A percentile compares a stretch with the other conserved stretches of the same genome.
Evolutionary conservation across 2,797 vertebrate genomes (phyloP).

Genomic region (Nannoperca australis): DNA sequence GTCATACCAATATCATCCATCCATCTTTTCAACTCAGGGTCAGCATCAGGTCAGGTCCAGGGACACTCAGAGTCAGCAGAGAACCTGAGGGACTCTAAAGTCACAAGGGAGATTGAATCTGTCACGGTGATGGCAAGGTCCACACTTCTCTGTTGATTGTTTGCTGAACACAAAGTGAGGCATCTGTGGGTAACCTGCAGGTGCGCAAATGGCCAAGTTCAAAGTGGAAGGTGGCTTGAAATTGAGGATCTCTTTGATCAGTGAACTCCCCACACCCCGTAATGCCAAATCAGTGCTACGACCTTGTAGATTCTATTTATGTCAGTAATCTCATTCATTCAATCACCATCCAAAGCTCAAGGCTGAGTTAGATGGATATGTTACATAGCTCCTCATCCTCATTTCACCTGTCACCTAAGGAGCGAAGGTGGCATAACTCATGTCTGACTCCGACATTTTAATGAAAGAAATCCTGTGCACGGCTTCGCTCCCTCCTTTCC

Average conservation of each 20-base stretch:
- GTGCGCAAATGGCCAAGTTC: neutral
- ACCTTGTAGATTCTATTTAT: constrained; percentile 7
- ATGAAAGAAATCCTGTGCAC: constrained; percentile 47
- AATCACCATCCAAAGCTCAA: constrained; percentile 13
- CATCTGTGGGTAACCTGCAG: neutral
- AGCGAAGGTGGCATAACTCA: constrained; percentile 36
- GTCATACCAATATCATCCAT: neutral
- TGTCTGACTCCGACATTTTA: constrained; percentile 20
- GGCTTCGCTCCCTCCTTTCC: constrained; percentile 33
- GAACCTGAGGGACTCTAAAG: constrained; percentile 17
- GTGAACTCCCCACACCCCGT: neutral
- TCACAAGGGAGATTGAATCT: constrained; percentile 31
- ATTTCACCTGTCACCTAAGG: constrained; percentile 8
- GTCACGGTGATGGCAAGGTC: neutral
- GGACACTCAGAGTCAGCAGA: constrained; percentile 20
- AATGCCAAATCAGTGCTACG: constrained; percentile 6
- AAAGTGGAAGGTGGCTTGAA: constrained; percentile 3
- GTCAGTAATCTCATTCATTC: constrained; percentile 12
- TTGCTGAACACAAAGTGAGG: constrained; percentile 14
- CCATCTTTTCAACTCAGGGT: constrained; percentile 19
- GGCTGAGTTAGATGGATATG: neutral
- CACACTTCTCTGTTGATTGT: constrained; percentile 9
- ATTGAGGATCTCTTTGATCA: neutral
- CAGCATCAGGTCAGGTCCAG: neutral
- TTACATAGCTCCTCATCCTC: constrained; percentile 9